Percentiles rank a stretch among this genome's conserved stretches.
phyloP scores from a whole-genome alignment of 1,140 invertebrate species.

The Melanaphis sacchari region DNA sequence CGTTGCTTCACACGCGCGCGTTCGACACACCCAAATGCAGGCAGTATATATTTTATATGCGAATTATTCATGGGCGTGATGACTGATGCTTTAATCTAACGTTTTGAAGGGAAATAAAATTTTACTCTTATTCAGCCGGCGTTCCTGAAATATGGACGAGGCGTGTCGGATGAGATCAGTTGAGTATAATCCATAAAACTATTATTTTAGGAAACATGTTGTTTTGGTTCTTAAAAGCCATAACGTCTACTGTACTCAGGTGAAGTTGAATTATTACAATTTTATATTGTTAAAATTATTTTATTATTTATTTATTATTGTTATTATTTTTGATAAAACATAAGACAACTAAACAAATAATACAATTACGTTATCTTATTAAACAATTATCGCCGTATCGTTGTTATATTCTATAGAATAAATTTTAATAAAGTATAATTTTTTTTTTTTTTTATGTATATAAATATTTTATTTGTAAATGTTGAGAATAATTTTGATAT shows the following conservation, averaged over 20 bases:
- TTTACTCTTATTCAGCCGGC: background rate
- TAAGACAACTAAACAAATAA: background rate
- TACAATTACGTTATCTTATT: background rate
- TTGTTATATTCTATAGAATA: no score
- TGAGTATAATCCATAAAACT: background rate
- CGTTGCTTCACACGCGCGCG: no score
- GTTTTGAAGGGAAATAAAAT: background rate
- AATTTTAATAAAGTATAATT: no score
- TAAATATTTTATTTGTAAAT: background rate
- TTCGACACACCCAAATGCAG: background rate
- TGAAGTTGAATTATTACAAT: background rate
- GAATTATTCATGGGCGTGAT: background rate
- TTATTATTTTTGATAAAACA: background rate
- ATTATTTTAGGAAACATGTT: background rate
- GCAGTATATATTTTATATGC: background rate
- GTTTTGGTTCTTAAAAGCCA: background rate
- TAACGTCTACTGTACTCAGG: background rate
- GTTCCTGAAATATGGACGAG: background rate
- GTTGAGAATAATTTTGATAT: background rate
- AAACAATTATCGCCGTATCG: no score
- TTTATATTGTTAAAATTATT: background rate
- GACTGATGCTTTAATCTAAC: background rate
- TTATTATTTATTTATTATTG: background rate
- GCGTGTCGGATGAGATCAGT: background rate
- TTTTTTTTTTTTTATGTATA: no score